These are phyloP conservation scores for Botrylloides violaceus DNA, from an alignment of 23 tunicate genomes.

Conservation along the genomic window DNA sequence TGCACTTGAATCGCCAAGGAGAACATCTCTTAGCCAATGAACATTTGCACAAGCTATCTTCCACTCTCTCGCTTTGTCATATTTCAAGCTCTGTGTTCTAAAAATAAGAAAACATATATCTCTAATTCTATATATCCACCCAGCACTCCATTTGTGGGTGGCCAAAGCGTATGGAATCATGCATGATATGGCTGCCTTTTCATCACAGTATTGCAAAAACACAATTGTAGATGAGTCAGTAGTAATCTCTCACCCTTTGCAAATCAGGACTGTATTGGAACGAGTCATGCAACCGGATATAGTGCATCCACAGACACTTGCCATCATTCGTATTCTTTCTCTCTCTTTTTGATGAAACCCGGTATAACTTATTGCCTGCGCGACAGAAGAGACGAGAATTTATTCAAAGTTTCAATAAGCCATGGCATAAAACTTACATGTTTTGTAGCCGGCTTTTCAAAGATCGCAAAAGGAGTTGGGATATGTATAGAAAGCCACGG, in stretches of 20 bases:
- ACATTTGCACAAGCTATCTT: constrained; percentile 41
- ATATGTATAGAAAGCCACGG: constrained; percentile 80
- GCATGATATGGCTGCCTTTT: no score
- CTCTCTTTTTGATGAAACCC: constrained; percentile 81
- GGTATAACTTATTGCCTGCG: constrained; percentile 51
- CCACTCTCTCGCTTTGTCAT: constrained; percentile 76
- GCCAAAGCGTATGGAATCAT: no score
- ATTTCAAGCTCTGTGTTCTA: constrained; percentile 44
- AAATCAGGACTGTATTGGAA: constrained; percentile 39
- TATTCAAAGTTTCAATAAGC: no score
- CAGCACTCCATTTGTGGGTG: neutral
- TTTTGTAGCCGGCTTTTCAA: constrained; percentile 49
- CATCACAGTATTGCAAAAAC: neutral
- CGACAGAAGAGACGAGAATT: neutral
- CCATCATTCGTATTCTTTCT: constrained; percentile 65
- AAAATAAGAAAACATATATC: neutral
- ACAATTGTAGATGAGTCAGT: neutral
- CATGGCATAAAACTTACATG: constrained; percentile 28
- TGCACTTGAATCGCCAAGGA: constrained; percentile 34
- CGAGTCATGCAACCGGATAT: constrained; percentile 47
- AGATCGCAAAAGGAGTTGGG: constrained; percentile 39
- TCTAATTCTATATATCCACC: neutral
- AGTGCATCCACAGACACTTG: constrained; percentile 60
- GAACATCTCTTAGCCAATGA: constrained; percentile 77
- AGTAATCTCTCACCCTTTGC: constrained; percentile 42